Evolutionary conservation across 2,797 vertebrate species (phyloP), one percentile per base, ranked within the genome.

Genomic region (Urophycis tenuis): DNA sequence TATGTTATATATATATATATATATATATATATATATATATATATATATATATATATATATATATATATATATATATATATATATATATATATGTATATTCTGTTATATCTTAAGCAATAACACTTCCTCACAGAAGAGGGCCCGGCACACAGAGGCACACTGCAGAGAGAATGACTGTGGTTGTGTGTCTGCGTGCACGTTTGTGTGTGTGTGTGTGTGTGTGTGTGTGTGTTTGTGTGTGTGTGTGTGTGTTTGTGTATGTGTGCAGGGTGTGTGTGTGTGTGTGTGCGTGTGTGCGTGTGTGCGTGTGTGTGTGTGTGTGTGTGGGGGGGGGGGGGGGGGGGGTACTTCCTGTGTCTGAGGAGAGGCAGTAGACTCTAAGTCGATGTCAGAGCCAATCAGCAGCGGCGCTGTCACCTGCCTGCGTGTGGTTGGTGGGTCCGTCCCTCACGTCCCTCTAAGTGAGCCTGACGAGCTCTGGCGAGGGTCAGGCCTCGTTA

Each of bases 361-460:
- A 87, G 84, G 87, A 88, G 86, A 84, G 84, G 85, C 85, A 85
- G 85, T 87, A 87, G 81, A 86, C 83, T 34, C 84, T 74, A 78
- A 80, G 88, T 87, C 86, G 87, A 87, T 92, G 91, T 91, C 92
- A 90, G 83, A 85, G 83, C 90, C 87, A 89, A 91, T 91, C 88
- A 90, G 84, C 85, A 85, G 89, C 85, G 89, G 4, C 75, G 2
- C 73, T 70, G 86, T 88, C 86, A 88, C 86, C 85, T 89, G 89
- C 89, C 83, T 79, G 85, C 85, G 73, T 17, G 49, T 83, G 78
- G 83, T 87, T 81, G 80, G 80, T 64, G 69, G 8, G 82, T 77
- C 72, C 30, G 3, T 81, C 78, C 25, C 53, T 75, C 74, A 32
- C 75, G 76, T 77, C 81, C 33, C 36, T 32, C 78, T 86, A 82